Base-by-base conservation (phyloP, 2,888 invertebrate species). In the Drosophila glabriapex region DNA sequence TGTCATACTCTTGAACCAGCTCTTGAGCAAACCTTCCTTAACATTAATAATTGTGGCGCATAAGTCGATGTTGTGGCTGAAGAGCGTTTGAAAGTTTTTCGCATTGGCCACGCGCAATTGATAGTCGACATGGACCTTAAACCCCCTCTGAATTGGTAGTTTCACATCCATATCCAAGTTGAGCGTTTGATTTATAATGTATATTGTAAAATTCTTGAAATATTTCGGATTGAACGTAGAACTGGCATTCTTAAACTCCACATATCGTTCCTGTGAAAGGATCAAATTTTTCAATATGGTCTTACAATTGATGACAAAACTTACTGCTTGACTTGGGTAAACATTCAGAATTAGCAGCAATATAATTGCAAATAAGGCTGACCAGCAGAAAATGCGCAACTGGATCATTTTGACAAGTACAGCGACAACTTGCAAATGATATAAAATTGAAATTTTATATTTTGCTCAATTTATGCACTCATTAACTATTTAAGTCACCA, bases 21-120 rank as follows among this genome's bases (percentile, higher is more conserved):
- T 53, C 35, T 85, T 89, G 3, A 89, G 41, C 6, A 91, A 43
- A 4, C 75, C 78, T 5, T 76, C 88, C 14, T 88, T 88, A 2
- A 83, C 29, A 33, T 64, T 73, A 14, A 41, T 60, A 6, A 83
- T 66, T 12, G 70, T 14, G 19, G 71, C 72, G 29, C 86, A 87
- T 0, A 90, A 39, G 37, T 87, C 90, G 35, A 59, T 19, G 4
- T 65, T 61, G 3, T 74, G 76, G 6, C 9, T 89, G 39, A 81
- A 89, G 12, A 87, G 53, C 0, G 86, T 67, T 46, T 87, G 90
- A 55, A 66, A 87, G n/a, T 2, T 65, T 33, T 78, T 85, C 3
- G 89, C 82, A 55, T 90, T 89, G 4, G 82, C 64, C 54, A 87
- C 49, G 5, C 80, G 74, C 35, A 90, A 29, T 49, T 90, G 79